Evolutionary conservation across 53 echinoderm and acorn worm species (phyloP).

Genomic region (Hippasteria phrygiana): DNA sequence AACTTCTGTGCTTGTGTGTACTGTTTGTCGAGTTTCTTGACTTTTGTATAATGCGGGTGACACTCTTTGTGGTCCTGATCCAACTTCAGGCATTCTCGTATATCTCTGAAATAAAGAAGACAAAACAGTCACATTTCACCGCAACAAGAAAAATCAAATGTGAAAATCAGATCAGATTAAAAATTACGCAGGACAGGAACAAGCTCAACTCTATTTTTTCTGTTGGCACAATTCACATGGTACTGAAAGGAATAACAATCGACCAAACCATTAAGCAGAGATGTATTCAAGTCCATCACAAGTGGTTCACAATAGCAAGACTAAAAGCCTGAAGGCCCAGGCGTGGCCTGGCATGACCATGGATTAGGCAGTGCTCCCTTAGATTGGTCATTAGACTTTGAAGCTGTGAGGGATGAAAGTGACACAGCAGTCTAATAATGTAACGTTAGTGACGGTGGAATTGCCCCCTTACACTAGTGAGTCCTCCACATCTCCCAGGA

Average conservation of each 20-base stretch:
- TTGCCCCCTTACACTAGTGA: constrained; percentile 79
- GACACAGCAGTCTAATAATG: background rate
- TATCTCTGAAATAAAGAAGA: constrained; percentile 76
- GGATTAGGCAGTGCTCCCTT: no score
- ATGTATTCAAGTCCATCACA: no score
- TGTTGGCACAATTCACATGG: background rate
- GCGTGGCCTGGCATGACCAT: no score
- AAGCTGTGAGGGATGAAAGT: no score
- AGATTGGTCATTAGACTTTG: no score
- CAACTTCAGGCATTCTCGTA: constrained; percentile 94
- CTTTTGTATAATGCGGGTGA: constrained; percentile 82
- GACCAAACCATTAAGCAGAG: no score
- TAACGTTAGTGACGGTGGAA: background rate
- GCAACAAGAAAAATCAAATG: no score
- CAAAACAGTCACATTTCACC: background rate
- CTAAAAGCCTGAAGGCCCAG: no score
- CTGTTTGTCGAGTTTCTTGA: constrained; percentile 94
- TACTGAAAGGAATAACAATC: no score
- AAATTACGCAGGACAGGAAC: background rate
- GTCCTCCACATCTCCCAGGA: constrained; percentile 87
- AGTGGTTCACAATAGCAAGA: no score
- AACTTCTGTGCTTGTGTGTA: constrained; percentile 78
- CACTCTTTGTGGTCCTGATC: constrained; percentile 97
- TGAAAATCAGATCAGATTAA: background rate
- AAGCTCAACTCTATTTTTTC: no score